Conservation (phyloP, 2,797 vertebrate genomes). For the Mus minutoides region DNA sequence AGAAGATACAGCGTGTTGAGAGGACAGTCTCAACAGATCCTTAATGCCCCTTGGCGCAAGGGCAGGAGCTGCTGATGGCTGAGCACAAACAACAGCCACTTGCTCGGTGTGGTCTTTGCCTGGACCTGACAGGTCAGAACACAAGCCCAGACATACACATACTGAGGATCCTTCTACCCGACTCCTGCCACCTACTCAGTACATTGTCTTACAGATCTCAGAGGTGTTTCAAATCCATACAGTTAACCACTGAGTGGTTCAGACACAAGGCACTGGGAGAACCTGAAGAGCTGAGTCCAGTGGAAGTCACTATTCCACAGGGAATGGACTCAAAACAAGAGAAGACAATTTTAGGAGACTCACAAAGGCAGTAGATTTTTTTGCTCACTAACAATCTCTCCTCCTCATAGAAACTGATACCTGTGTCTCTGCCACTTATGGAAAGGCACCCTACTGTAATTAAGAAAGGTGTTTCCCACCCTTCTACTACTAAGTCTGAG, state of each 20-base stretch:
- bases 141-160: background rate
- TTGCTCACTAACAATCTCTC: background rate
- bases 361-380: background rate
- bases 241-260: background rate
- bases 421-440: background rate
- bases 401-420: background rate
- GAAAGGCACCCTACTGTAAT: background rate
- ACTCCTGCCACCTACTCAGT: background rate
- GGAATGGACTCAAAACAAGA: background rate
- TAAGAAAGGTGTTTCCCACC: background rate
- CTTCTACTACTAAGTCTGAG: conserved; percentile 9
- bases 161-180: fast-evolving
- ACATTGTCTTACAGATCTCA: background rate
- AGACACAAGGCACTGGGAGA: background rate
- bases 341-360: background rate
- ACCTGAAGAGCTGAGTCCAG: background rate
- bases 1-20: background rate
- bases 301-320: background rate
- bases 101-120: background rate
- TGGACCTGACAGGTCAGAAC: background rate
- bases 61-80: background rate
- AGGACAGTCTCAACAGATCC: background rate
- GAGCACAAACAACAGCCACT: background rate
- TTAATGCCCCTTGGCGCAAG: background rate
- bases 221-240: conserved; percentile 26